Base-by-base conservation (phyloP, 2,797 vertebrate genomes). In the Lepilemur septentrionalis region DNA sequence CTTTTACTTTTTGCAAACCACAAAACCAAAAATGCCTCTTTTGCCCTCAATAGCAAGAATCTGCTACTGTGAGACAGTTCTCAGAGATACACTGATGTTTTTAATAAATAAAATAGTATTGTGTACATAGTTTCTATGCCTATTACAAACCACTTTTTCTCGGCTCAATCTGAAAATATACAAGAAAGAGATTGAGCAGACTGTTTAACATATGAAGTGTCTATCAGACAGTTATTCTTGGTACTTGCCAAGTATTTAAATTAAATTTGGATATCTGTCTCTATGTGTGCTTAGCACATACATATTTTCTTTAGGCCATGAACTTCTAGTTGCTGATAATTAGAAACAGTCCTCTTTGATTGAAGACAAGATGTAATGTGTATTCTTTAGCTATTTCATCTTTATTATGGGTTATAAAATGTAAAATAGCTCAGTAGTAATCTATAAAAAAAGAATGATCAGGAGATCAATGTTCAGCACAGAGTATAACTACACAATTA, bases 231-330 rank as follows among this genome's bases (percentile, higher is more conserved):
- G 82, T 82, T 78, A 32, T 95, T 95, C 48, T 11, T 79, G 18
- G 1, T 3, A 79, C 96, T 81, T 95, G 94, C 63, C 97, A 97
- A 95, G 30, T 89, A 52, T 75, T 97, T 97, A 89, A 97, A 98
- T 97, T 97, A 97, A 97, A 96, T 94, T 73, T 92, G 57, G 88
- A 11, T 92, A 72, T 97, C 91, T 96, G 95, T 73, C 38, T 82
- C 83, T 48, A 5, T 55, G 76, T 96, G 22, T 91, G 38, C 92
- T 97, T 96, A 92, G 91, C 83, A 91, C 79, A 73, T 0, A 61
- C 4, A 87, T 28, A 41, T 92, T 97, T 50, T 18, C 13, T 96
- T 85, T 80, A 97, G 81, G 38, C 81, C 86, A 95, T 25, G 93
- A 92, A 97, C 81, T 15, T 55, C 18, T 17, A 93, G 91, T 85